Evolutionary conservation across 1,140 invertebrate species (phyloP).

Genomic region (Lepidotrigona ventralis): DNA sequence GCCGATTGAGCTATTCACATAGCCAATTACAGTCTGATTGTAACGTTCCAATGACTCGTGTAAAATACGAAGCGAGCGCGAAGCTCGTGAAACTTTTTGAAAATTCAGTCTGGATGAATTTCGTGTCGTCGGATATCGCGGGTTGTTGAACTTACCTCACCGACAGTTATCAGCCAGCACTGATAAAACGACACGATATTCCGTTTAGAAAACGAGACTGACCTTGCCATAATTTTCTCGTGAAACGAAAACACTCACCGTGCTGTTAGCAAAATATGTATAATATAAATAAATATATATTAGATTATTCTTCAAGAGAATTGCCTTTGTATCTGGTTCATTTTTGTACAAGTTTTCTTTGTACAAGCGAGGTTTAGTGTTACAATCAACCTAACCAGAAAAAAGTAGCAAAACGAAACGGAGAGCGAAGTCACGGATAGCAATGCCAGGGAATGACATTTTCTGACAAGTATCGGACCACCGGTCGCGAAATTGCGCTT

Average conservation of each 20-base stretch:
- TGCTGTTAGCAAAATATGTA: background rate
- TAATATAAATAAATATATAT: too few relatives aligned
- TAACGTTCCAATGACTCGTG: too few relatives aligned
- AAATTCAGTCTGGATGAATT: background rate
- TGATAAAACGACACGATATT: slow-evolving; percentile 29
- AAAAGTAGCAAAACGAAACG: background rate
- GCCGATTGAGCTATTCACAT: background rate
- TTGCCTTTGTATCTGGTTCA: too few relatives aligned
- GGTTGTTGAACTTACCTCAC: background rate
- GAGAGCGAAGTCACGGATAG: background rate
- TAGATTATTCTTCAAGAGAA: too few relatives aligned
- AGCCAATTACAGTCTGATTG: background rate
- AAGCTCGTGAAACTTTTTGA: background rate
- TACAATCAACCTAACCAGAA: too few relatives aligned
- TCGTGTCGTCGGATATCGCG: background rate
- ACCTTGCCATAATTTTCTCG: background rate
- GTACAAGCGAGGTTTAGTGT: too few relatives aligned
- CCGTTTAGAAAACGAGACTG: background rate
- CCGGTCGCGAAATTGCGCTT: background rate
- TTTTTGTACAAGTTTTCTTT: too few relatives aligned
- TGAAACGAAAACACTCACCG: background rate
- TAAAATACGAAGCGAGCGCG: background rate
- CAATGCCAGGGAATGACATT: background rate
- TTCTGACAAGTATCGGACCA: background rate
- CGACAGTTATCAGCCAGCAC: background rate